Conservation (phyloP, 2,113 vertebrate genomes). For the Mohoua ochrocephala region DNA sequence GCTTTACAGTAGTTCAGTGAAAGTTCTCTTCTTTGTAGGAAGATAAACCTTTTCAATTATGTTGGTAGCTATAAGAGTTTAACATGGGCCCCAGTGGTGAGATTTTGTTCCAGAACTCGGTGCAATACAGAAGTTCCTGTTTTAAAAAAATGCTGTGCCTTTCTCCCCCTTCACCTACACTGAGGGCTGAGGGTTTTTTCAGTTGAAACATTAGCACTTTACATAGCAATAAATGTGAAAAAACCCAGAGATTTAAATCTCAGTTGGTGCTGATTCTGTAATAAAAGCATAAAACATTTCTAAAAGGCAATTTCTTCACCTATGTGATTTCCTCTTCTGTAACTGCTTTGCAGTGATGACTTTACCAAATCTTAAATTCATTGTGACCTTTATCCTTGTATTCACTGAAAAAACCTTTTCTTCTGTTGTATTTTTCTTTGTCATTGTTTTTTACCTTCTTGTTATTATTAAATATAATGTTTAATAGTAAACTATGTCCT, state of each 20-base stretch:
- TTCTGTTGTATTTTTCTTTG: not conserved
- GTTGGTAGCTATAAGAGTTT: not conserved
- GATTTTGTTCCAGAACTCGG: not conserved
- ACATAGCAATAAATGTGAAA: not conserved
- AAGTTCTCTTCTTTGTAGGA: not conserved
- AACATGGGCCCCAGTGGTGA: not conserved
- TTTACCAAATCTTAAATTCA: not conserved
- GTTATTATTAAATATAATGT: not conserved
- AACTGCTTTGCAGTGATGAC: not conserved
- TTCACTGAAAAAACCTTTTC: not conserved
- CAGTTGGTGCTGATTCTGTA: not conserved
- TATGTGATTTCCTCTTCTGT: not conserved
- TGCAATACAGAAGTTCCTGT: not conserved
- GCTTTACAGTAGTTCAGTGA: not conserved
- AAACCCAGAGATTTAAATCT: not conserved
- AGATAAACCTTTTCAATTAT: slow-evolving; percentile 53
- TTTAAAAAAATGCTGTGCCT: not conserved
- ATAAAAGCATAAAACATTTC: not conserved
- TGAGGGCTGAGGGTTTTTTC: not conserved
- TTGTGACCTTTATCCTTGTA: not conserved
- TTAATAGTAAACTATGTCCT: not conserved
- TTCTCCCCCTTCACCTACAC: not conserved
- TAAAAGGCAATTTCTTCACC: not conserved
- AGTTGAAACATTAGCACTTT: not conserved
- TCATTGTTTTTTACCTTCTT: not conserved